phyloP scores from a whole-genome alignment of 2,888 invertebrate species.

The Drosophila anceps region DNA sequence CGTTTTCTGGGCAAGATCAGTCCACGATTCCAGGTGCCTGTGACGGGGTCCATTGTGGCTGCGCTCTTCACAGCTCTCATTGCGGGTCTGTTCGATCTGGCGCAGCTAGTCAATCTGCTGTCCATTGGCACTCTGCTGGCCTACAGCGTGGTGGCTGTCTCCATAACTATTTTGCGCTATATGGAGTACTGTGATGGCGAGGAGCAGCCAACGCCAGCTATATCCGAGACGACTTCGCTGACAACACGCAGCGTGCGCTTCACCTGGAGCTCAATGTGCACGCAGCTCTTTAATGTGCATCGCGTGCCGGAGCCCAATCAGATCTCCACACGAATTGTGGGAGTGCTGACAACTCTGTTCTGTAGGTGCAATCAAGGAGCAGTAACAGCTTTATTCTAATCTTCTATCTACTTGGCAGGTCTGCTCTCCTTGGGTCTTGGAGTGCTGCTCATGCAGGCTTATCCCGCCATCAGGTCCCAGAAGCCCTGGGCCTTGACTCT shows the following conservation, averaged over 20 bases:
- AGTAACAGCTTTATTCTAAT: background rate
- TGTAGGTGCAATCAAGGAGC: slow-evolving; percentile 65
- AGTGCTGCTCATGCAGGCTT: slow-evolving; percentile 78
- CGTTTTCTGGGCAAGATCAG: slow-evolving; percentile 90
- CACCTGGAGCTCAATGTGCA: slow-evolving; percentile 62
- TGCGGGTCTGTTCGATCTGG: slow-evolving; percentile 93
- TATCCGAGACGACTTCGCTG: slow-evolving; percentile 72
- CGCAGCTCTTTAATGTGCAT: slow-evolving; percentile 81
- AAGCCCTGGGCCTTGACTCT: slow-evolving; percentile 78
- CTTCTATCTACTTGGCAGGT: slow-evolving; percentile 57
- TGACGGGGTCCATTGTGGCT: slow-evolving; percentile 90
- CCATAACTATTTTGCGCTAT: slow-evolving; percentile 90
- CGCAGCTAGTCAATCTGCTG: slow-evolving; percentile 95
- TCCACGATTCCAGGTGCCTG: slow-evolving; percentile 90
- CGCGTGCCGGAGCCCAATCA: slow-evolving; percentile 71
- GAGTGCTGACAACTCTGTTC: slow-evolving; percentile 74
- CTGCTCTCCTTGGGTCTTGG: slow-evolving; percentile 78
- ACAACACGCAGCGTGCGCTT: slow-evolving; percentile 69
- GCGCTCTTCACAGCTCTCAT: slow-evolving; percentile 91
- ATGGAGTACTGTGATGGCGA: slow-evolving; percentile 76
- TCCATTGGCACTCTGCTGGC: slow-evolving; percentile 95
- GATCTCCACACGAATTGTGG: slow-evolving; percentile 81
- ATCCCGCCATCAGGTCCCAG: slow-evolving; percentile 66
- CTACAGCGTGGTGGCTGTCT: slow-evolving; percentile 95
- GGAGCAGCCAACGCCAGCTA: slow-evolving; percentile 14